Percentiles rank a stretch among this genome's conserved stretches.
Conservation (phyloP, 2,113 vertebrate species). For the Vulpes vulpes region DNA sequence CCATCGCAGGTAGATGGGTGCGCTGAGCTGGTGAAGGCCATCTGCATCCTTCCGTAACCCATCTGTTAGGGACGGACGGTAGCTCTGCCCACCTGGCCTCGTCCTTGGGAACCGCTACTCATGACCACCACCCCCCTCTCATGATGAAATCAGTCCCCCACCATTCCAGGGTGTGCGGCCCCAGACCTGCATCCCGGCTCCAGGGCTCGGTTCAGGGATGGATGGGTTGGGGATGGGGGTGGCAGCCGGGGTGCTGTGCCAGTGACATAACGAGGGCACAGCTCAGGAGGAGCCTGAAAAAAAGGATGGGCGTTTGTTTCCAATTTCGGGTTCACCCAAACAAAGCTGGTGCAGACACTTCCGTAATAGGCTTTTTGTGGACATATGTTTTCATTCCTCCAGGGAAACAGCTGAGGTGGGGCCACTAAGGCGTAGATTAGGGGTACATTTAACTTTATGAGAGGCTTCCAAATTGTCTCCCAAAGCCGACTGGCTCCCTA, state of each 20-base stretch:
- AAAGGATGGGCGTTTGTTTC: neutral
- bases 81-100: rapidly evolving
- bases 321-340: neutral
- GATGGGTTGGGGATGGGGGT: neutral
- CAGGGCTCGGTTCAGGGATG: neutral
- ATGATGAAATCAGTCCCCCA: neutral
- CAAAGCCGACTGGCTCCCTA: no score
- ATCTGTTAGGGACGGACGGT: rapidly evolving
- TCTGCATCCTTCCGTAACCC: neutral
- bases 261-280: neutral
- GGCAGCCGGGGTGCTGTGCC: neutral
- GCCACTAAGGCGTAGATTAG: neutral
- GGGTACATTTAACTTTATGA: no score
- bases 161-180: neutral
- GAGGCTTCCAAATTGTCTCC: neutral
- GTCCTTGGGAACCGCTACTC: neutral
- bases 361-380: neutral
- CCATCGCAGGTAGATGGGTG: neutral
- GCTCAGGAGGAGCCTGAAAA: neutral
- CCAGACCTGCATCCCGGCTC: rapidly evolving
- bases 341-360: neutral
- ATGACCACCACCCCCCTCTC: neutral
- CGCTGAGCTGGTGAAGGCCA: neutral
- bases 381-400: neutral
- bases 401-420: neutral